Conservation (phyloP, 2,113 vertebrate species). For the Zosterops lateralis region DNA sequence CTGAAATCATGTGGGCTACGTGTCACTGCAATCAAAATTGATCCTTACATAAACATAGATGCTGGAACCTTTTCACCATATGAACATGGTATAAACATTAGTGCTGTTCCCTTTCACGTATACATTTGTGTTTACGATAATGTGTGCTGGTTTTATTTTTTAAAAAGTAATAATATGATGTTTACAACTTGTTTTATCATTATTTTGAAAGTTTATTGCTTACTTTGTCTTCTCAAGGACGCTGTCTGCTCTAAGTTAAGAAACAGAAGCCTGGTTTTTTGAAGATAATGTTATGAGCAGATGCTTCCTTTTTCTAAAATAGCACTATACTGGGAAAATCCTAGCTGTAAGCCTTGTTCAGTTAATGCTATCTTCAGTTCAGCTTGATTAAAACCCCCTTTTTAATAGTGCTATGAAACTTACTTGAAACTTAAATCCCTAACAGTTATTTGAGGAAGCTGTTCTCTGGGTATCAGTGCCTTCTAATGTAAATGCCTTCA, state of each 20-base stretch:
- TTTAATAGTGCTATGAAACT: no score
- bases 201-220: not conserved
- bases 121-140: not conserved
- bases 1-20: conserved; percentile 78
- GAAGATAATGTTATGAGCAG: not conserved
- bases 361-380: no score
- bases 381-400: no score
- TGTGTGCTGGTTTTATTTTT: not conserved
- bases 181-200: not conserved
- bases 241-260: not conserved
- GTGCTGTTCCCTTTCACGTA: not conserved
- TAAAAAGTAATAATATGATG: accelerated
- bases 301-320: not conserved
- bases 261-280: not conserved
- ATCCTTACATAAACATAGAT: conserved; percentile 82
- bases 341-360: not conserved
- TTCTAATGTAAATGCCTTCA: no score
- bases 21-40: conserved; percentile 82
- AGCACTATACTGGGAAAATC: not conserved
- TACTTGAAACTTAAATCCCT: no score
- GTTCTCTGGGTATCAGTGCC: no score
- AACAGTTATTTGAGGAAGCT: no score
- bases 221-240: not conserved
- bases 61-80: conserved; percentile 82
- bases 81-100: conserved; percentile 71